Base-by-base conservation (phyloP, 2,797 vertebrate genomes). In the Perodicticus potto region DNA sequence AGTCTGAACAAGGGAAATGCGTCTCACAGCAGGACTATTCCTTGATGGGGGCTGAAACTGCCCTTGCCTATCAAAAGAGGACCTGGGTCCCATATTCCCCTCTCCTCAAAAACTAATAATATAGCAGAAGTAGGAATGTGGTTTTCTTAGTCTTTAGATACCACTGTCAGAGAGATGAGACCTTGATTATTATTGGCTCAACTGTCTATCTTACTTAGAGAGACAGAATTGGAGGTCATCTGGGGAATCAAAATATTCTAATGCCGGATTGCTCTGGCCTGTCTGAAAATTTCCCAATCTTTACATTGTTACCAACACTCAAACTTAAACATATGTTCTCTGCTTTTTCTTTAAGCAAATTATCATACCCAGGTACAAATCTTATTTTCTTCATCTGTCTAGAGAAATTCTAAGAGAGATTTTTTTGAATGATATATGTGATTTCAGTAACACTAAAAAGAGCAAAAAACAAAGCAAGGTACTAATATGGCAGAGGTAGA, bases 161-260 rank as follows among this genome's bases (percentile, higher is more conserved):
- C 3, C 1, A 70, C 19, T n/a, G 22, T 57, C 49, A 59, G 69
- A 72, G 20, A 77, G 43, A 17, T 17, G 25, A 73, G 22, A 83
- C 67, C 8, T n/a, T 91, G 59, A 73, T 55, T 63, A 17, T 63
- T 55, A 84, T 25, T 43, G 6, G 17, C 5, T 72, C 67, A 92
- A 63, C 25, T 80, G 10, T 93, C 34, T 29, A 29, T 80, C 53
- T 86, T 32, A 82, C 9, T 87, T 73, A 81, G 70, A 84, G 77
- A 92, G 57, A 69, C 0, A 53, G 32, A 27, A 16, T 63, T 67
- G 53, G 20, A 63, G 43, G 55, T 2, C 78, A 16, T 40, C 11
- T 32, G 20, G 49, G 34, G 57, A 34, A 93, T 83, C 77, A 96
- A 93, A 88, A 40, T n/a, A 27, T 70, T 86, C 37, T 89, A 80